Conservation (phyloP, 2,797 vertebrate genomes). For the Meriones psammophilus region DNA sequence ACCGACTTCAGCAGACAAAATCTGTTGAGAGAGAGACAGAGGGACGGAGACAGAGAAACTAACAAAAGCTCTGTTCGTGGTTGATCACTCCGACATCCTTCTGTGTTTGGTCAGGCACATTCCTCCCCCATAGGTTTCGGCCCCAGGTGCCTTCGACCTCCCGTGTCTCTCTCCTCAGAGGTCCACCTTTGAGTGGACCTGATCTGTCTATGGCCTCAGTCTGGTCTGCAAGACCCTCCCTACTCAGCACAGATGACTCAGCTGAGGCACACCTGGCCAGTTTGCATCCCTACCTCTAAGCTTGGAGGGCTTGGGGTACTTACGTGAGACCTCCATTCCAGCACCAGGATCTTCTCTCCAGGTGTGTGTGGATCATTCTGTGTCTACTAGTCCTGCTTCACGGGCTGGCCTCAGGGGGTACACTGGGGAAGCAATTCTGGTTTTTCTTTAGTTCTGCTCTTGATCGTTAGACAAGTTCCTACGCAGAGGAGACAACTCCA, state of each 20-base stretch:
- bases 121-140: neutral
- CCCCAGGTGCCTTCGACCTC: neutral
- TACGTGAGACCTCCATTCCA: neutral
- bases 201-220: neutral
- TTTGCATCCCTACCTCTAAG: neutral
- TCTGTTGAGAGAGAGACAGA: neutral
- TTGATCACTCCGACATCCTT: neutral
- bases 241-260: neutral
- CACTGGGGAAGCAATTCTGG: neutral
- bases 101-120: neutral
- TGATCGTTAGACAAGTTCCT: neutral
- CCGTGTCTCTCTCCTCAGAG: constrained; percentile 28
- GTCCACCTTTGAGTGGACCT: neutral
- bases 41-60: neutral
- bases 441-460: neutral
- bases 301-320: neutral
- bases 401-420: neutral
- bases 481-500: neutral
- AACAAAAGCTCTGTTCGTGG: constrained; percentile 29
- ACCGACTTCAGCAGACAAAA: constrained; percentile 66
- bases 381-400: neutral
- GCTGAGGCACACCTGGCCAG: neutral
- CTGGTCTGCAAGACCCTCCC: neutral
- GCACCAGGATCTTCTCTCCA: neutral
- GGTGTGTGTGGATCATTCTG: neutral